Evolutionary conservation across 2,888 invertebrate genomes (phyloP), one percentile per base, ranked within the genome.

Genomic region (Cyaniris semiargus): DNA sequence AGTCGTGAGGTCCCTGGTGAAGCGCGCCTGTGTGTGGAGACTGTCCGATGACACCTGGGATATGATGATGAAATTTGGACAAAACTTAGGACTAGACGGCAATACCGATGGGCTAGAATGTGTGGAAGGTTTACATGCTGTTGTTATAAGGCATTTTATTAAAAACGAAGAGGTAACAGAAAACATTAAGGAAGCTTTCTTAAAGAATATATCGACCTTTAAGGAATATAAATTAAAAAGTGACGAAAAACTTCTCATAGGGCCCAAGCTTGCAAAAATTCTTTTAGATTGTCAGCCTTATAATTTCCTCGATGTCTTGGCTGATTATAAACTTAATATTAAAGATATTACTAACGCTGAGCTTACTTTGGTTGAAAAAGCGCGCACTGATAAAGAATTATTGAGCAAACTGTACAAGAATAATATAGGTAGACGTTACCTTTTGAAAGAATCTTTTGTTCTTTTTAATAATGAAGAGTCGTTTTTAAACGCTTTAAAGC

Each of bases 1-100:
- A 2, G 78, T 91, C 13, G 81, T 90, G 0, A 85, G 92, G 66
- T 91, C 91, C 76, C 83, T 92, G n/a, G 88, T 88, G 1, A 89
- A 88, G 78, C 87, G 91, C 5, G 87, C 86, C 6, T 81, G 81
- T 18, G 85, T 83, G 15, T 92, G 92, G 92, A 86, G 90, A 13
- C 78, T 88, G n/a, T 83, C 88, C 6, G 80, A 82, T 5, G 81
- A 82, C 6, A 79, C 81, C 5, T 92, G 92, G 92, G 80, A 82
- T 6, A 72, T 83, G 60, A 77, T 92, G 21, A 44, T 90, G 21
- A 79, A 85, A 13, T 90, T 89, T 77, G 88, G 85, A 0, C 83
- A 84, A 48, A 88, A 85, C 1, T 81, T 91, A 3, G 92, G 91
- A 0, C 81, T 91, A 4, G 88, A 91, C 77, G 92, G 91, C 0